phyloP scores from a whole-genome alignment of 2,797 vertebrate genomes.

The Melanotaenia nigrans region DNA sequence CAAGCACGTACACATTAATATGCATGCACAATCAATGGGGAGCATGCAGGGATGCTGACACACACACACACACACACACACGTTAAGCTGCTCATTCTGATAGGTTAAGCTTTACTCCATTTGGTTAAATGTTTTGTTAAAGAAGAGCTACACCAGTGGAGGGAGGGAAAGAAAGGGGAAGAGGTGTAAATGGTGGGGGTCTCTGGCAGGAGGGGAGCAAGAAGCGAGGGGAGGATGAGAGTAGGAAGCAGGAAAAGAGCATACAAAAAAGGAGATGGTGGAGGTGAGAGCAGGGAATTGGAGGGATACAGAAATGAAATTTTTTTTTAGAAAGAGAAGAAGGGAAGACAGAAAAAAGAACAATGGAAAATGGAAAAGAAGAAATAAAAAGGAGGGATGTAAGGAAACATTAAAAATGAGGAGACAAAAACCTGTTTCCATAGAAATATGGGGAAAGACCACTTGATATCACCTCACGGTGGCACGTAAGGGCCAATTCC shows the following conservation, averaged over 20 bases:
- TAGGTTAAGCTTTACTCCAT: constrained; percentile 59
- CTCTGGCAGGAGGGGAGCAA: constrained; percentile 14
- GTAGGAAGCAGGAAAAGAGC: constrained; percentile 5
- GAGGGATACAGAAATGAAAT: background rate
- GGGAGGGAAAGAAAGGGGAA: constrained; percentile 18
- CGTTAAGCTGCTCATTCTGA: constrained; percentile 50
- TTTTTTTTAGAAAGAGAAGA: constrained; percentile 2
- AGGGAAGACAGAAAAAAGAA: background rate
- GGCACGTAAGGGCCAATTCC: background rate
- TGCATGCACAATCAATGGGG: constrained; percentile 47
- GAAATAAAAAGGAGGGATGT: background rate
- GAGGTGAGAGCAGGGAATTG: constrained; percentile 10
- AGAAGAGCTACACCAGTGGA: constrained; percentile 46
- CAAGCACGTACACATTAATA: constrained; percentile 48
- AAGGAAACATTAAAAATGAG: background rate
- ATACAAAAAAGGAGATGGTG: background rate
- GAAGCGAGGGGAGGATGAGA: background rate
- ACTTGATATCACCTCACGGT: background rate
- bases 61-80: constrained; percentile 7
- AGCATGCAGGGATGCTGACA: constrained; percentile 23
- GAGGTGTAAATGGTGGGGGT: constrained; percentile 19
- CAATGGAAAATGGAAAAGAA: background rate
- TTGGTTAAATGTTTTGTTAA: constrained; percentile 68
- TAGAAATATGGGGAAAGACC: constrained; percentile 6
- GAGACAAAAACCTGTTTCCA: background rate